Evolutionary conservation across 2,888 invertebrate species (phyloP).

Genomic region (Drosophila niveifrons): DNA sequence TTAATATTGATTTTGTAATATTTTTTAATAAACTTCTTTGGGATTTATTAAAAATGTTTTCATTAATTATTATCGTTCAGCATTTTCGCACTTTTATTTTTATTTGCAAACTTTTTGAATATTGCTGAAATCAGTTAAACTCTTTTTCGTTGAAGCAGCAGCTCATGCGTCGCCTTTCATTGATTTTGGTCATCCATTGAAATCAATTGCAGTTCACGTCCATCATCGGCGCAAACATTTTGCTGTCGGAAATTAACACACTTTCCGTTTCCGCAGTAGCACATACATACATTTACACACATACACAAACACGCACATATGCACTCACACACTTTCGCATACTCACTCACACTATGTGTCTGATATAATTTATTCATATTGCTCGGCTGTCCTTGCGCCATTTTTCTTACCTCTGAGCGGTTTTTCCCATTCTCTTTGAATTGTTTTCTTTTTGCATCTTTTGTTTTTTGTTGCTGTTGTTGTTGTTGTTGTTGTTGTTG

Average conservation of each 20-base stretch:
- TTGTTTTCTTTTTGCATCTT: slow-evolving; percentile 1
- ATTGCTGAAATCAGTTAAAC: not conserved
- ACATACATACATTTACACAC: slow-evolving; percentile 24
- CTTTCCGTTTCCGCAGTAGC: slow-evolving; percentile 73
- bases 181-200: slow-evolving; percentile 53
- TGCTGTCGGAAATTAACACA: slow-evolving; percentile 79
- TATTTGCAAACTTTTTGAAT: not conserved
- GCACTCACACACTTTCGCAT: slow-evolving; percentile 1
- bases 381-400: slow-evolving; percentile 53
- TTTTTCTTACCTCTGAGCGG: slow-evolving; percentile 65
- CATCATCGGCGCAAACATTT: slow-evolving; percentile 73
- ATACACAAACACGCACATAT: slow-evolving; percentile 6
- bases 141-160: not conserved
- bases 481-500: not conserved
- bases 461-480: slow-evolving; percentile 1
- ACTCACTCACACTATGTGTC: slow-evolving; percentile 11
- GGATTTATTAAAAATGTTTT: too few relatives aligned
- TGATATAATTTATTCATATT: slow-evolving; percentile 73
- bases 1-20: too few relatives aligned
- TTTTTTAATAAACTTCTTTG: too few relatives aligned
- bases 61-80: too few relatives aligned
- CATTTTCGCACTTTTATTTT: too few relatives aligned
- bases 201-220: slow-evolving; percentile 77
- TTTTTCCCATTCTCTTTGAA: slow-evolving; percentile 27
- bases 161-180: slow-evolving; percentile 4